Conservation (phyloP, 2,888 invertebrate species). For the Amblyjoppa fuscipennis region DNA sequence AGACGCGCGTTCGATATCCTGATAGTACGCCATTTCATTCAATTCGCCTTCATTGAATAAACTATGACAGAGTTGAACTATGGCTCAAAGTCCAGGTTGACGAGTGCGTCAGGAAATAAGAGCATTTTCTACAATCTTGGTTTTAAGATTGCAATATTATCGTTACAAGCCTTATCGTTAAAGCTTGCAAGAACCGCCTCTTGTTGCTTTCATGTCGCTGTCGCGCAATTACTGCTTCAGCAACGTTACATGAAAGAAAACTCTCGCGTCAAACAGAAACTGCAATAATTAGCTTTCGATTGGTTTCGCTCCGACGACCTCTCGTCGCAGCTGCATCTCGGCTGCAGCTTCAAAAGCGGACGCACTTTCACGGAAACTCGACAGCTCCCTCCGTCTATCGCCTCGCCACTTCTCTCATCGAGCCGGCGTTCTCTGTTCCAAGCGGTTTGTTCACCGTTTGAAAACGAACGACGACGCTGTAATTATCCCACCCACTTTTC, state of each 20-base stretch:
- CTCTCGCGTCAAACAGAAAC: background rate
- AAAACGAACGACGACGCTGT: constrained; percentile 42
- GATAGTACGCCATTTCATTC: background rate
- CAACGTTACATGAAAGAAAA: background rate
- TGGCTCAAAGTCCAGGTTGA: no score
- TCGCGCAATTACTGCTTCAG: background rate
- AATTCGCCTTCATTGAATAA: no score
- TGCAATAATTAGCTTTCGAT: background rate
- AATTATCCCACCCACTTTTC: constrained; percentile 50
- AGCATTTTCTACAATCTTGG: no score
- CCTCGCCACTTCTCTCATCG: background rate
- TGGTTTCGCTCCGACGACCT: background rate
- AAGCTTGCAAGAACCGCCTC: background rate
- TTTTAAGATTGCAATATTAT: background rate
- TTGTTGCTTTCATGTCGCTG: background rate
- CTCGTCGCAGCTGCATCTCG: background rate
- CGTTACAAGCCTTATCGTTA: background rate
- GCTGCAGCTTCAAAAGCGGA: background rate
- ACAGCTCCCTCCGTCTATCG: background rate
- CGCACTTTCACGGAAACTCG: constrained; percentile 21
- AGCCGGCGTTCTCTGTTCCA: constrained; percentile 7
- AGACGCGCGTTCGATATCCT: background rate
- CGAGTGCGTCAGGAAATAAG: no score
- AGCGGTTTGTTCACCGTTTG: constrained; percentile 40
- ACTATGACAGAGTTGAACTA: no score